Percentiles rank a stretch among this genome's conserved stretches.
Conservation (phyloP, 1,140 invertebrate species). For the Gonioctena quinquepunctata region DNA sequence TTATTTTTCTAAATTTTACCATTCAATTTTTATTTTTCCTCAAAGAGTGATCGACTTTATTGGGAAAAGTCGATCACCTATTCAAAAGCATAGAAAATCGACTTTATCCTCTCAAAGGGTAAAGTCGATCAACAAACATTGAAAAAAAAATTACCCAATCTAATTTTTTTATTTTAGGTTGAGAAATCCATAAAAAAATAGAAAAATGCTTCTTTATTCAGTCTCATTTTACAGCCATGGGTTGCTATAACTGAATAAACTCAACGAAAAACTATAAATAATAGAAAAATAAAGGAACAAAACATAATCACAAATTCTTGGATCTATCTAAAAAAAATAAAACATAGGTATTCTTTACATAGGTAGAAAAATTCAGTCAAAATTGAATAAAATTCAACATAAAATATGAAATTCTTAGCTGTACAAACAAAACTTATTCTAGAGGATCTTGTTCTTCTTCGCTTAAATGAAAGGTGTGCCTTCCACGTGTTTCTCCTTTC, state of each 20-base stretch:
- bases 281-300: background rate
- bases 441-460: background rate
- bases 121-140: background rate
- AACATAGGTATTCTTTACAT: background rate
- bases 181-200: background rate
- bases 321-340: background rate
- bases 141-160: background rate
- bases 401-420: background rate
- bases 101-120: background rate
- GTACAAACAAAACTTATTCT: background rate
- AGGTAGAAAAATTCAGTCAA: background rate
- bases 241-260: background rate
- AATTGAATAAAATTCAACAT: background rate
- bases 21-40: no score
- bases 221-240: background rate
- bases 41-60: background rate
- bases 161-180: background rate
- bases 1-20: no score
- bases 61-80: conserved; percentile 1
- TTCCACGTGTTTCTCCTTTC: background rate
- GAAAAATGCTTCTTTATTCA: conserved; percentile 1
- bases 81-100: background rate
- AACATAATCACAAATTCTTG: background rate
- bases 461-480: background rate
- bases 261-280: background rate